Base-by-base conservation (phyloP, 92 coral and sea anemone species). In the Phenganax marumi region DNA sequence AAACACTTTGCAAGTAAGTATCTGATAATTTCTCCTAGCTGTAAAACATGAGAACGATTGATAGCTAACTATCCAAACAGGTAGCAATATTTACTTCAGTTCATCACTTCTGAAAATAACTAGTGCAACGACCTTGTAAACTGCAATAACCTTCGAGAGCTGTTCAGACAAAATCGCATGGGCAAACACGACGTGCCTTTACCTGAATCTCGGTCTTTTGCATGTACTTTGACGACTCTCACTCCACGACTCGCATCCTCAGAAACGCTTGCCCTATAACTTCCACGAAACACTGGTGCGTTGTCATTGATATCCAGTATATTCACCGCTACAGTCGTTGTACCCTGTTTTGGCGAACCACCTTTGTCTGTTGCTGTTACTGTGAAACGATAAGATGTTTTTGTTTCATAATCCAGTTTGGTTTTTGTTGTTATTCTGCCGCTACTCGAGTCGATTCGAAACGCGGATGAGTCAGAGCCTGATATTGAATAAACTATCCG, bases 311-410 rank as follows among this genome's bases (percentile, higher is more conserved):
- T 83, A 77, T 91, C 97, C 84, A 54, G 7, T 55, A 79, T 49
- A 39, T 19, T 85, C 83, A 96, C 97, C 63, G 80, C 87, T 78
- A 96, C 97, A 53, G 76, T 82, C 8, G 88, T 89, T 1, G 87
- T 74, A 33, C 87, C 75, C 55, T 80, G 13, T 52, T 62, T 68
- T 14, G 93, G 87, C 18, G 84, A 87, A 21, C 75, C 54, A 23
- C 97, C 99, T 12, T 85, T 89, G 83, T 96, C 99, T 17, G 68
- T 81, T 26, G 99, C 97, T 53, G 87, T 91, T 75, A 92, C 87
- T 18, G 81, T 70, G 0, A 96, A 75, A 4, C 62, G 66, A 74
- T 96, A 92, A 16, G 85, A 70, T 23, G 91, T 22, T 25, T 79
- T 85, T 11, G 48, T 86, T 75, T 96, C 99, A 66, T 84, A 88